Percentiles rank a stretch among this genome's conserved stretches.
phyloP scores from a whole-genome alignment of 2,113 vertebrate species.

The Cyphotilapia sp. region DNA sequence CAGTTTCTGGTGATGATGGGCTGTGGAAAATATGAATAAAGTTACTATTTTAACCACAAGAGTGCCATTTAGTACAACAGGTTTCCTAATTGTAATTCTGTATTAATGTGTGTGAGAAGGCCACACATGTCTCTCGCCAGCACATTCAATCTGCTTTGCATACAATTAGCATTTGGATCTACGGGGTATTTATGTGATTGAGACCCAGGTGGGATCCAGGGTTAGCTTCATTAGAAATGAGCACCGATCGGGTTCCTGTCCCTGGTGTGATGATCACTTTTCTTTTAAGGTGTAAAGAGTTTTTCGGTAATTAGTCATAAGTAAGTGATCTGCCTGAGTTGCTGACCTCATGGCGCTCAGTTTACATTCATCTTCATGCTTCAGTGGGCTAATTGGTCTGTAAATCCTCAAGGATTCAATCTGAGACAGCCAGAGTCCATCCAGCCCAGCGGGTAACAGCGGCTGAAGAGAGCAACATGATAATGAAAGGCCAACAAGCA shows the following conservation, averaged over 20 bases:
- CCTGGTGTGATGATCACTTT: conserved; percentile 19
- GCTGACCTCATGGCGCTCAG: conserved; percentile 2
- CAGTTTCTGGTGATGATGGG: not conserved
- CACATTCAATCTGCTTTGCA: not conserved
- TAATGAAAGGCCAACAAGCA: not conserved
- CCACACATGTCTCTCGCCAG: not conserved
- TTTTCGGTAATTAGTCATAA: conserved; percentile 35
- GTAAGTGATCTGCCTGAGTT: conserved; percentile 4
- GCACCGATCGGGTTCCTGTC: not conserved
- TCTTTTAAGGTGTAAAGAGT: not conserved
- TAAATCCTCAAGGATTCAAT: conserved; percentile 7
- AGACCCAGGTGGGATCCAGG: not conserved
- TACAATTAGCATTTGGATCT: not conserved
- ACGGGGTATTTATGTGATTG: not conserved
- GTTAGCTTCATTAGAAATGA: conserved; percentile 3
- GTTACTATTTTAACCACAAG: not conserved
- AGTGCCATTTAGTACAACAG: not conserved
- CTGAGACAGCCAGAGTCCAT: conserved; percentile 5
- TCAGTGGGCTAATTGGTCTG: conserved; percentile 44
- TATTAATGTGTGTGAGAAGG: not conserved
- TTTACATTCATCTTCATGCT: conserved; percentile 13
- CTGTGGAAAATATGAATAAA: not conserved
- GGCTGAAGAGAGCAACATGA: not conserved
- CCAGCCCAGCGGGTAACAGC: not conserved
- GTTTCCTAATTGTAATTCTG: not conserved